Evolutionary conservation across 2,888 invertebrate species (phyloP), one percentile per base, ranked within the genome.

Genomic region (Cyaniris semiargus): DNA sequence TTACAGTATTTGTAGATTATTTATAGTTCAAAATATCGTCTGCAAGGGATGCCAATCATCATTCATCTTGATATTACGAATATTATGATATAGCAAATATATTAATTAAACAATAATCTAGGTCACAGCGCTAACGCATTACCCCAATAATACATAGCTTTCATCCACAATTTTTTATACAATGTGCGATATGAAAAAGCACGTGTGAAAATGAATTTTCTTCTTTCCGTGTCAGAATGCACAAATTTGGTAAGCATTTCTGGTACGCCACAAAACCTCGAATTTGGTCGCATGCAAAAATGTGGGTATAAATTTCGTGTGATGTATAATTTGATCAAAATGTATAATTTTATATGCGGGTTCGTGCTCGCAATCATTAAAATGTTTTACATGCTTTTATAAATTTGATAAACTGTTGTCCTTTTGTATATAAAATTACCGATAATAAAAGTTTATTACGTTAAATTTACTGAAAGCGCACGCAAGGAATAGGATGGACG

Each of bases 271-370:
- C 48, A 53, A 5, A 74, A 27, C 53, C 18, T 74, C 23, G 74
- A 18, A 31, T 53, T 48, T 27, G 74, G 23, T 74, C 44, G 74
- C 74, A 74, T 74, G 74, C 74, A 74, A 74, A 74, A 74, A 74
- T 74, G 53, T 74, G 8, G 48, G 27, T 53, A 48, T 48, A 53
- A 74, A 74, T 48, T 74, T 74, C 53, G 53, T 74, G 27, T 48
- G 27, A 48, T 23, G 27, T 74, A 53, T 74, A 74, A 53, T 53
- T 72, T 38, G 38, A 71, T 71, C 38, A 71, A 71, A 71, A 71
- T 27, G 23, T 48, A 74, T 74, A 74, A 53, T 74, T 21, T 38
- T 23, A 48, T 72, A 72, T 74, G 13, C 53, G 27, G 27, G 48
- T 74, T 44, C 74, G 74, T 74, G 74, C 53, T 74, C 18, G 5